Percentiles rank a stretch among this genome's conserved stretches.
Evolutionary conservation across 2,797 vertebrate genomes (phyloP).

Genomic region (Eulemur rubriventer): DNA sequence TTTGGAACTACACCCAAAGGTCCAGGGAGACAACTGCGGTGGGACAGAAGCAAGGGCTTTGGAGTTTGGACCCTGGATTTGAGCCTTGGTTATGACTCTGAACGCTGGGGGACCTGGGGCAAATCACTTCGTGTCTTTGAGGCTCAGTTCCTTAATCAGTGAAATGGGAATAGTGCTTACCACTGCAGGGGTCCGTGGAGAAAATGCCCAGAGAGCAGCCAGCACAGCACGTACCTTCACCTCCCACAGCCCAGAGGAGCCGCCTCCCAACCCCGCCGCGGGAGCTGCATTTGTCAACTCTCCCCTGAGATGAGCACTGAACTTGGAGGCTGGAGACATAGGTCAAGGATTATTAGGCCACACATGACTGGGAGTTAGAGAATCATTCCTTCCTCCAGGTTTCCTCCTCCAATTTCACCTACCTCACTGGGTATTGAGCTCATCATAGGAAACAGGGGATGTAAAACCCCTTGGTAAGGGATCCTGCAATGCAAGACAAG

Average conservation of each 20-base stretch:
- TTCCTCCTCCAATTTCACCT: neutral
- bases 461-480: neutral
- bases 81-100: neutral
- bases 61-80: neutral
- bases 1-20: neutral
- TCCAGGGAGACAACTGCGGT: neutral
- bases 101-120: neutral
- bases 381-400: neutral
- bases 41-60: neutral
- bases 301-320: neutral
- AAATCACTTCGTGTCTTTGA: neutral
- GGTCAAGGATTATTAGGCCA: neutral
- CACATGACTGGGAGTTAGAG: neutral
- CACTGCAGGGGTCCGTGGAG: neutral
- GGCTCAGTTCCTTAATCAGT: neutral
- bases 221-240: accelerated
- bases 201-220: neutral
- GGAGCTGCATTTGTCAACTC: neutral
- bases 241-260: neutral
- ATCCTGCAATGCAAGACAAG: neutral
- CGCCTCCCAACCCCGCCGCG: too few relatives aligned
- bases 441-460: neutral
- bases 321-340: neutral
- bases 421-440: neutral
- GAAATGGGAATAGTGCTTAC: neutral